Evolutionary conservation across 2,797 vertebrate species (phyloP).

Genomic region (Pantherophis vulpinus): DNA sequence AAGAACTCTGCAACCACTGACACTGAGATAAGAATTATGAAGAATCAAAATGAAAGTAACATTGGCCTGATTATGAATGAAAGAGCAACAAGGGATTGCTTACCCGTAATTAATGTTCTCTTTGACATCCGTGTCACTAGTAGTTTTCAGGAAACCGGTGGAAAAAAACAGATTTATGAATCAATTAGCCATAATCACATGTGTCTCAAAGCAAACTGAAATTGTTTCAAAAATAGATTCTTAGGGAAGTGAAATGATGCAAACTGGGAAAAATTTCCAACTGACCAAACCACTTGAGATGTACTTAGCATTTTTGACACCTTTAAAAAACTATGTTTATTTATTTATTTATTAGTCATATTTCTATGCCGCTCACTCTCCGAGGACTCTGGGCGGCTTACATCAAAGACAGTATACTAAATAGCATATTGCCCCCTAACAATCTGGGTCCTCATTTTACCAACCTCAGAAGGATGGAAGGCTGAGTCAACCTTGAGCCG

Average conservation of each 20-base stretch:
- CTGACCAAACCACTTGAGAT: neutral
- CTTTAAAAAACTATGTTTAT: neutral
- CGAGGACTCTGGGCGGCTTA: too few species aligned
- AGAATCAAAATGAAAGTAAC: constrained; percentile 34
- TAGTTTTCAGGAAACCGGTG: constrained; percentile 58
- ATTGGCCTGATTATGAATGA: constrained; percentile 39
- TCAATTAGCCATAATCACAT: constrained; percentile 42
- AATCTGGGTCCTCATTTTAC: too few species aligned
- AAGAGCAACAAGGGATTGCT: constrained; percentile 62
- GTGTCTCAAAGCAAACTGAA: constrained; percentile 47
- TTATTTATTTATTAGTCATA: too few species aligned
- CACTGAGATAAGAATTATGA: constrained; percentile 48
- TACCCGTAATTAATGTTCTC: constrained; percentile 81
- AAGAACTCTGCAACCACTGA: constrained; percentile 21
- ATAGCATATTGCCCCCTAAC: too few species aligned
- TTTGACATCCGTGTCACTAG: constrained; percentile 85
- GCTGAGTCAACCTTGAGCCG: too few species aligned
- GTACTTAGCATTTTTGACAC: neutral
- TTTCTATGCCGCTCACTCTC: too few species aligned
- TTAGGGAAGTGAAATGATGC: constrained; percentile 1
- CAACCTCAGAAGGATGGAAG: too few species aligned
- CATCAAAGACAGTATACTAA: too few species aligned
- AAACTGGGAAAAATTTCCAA: neutral
- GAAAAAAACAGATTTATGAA: constrained; percentile 59
- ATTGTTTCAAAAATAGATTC: neutral